Evolutionary conservation across 2,888 invertebrate genomes (phyloP).

Genomic region (Nezara viridula): DNA sequence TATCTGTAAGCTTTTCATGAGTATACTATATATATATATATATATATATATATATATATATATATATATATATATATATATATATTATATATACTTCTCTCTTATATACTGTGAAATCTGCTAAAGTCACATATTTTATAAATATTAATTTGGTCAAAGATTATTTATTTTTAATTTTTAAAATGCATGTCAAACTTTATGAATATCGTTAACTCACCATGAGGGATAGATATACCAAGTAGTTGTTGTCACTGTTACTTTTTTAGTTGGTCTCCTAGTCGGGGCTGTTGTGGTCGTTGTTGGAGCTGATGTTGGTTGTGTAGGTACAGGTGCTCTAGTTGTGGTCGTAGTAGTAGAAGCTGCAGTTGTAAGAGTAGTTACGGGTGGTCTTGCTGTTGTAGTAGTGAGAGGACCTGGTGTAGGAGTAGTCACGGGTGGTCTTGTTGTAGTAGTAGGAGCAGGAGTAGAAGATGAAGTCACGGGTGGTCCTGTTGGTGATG

Average conservation of each 20-base stretch:
- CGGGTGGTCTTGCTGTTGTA: not conserved
- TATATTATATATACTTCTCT: no score
- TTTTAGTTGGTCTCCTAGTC: conserved; percentile 25
- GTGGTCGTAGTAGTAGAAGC: not conserved
- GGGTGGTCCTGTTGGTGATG: not conserved
- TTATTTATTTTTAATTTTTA: no score
- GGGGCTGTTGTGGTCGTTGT: not conserved
- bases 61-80: no score
- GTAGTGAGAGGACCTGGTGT: not conserved
- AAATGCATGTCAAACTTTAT: no score
- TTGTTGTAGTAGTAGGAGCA: not conserved
- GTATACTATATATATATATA: no score
- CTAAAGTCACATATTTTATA: no score
- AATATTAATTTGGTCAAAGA: no score
- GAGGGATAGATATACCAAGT: conserved; percentile 27
- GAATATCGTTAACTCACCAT: not conserved
- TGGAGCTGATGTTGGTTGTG: not conserved
- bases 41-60: no score
- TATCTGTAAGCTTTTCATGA: no score
- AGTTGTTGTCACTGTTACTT: conserved; percentile 34
- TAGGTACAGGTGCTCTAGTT: not conserved
- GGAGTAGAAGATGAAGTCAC: not conserved
- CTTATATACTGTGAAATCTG: no score
- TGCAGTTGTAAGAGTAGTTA: not conserved
- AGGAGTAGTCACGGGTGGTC: not conserved